These are phyloP conservation scores for Graphium colonna DNA, from an alignment of 2,888 invertebrate genomes.

Conservation along the genomic window DNA sequence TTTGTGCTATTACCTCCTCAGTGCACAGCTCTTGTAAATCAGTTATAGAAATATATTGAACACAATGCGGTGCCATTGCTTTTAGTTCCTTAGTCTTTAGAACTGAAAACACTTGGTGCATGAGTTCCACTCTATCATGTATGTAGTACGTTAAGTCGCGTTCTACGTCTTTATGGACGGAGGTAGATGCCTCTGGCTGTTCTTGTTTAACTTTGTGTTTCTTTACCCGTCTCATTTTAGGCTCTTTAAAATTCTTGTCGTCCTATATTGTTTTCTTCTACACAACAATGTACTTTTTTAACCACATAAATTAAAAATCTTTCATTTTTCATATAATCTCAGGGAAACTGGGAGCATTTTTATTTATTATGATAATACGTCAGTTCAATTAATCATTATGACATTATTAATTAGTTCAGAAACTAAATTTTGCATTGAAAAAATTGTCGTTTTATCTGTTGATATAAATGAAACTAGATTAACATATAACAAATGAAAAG, in stretches of 20 bases:
- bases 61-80: constrained; percentile 77
- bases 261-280: neutral
- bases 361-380: constrained; percentile 8
- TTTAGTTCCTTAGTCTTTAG: constrained; percentile 78
- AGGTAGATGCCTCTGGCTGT: constrained; percentile 35
- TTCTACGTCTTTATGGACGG: constrained; percentile 46
- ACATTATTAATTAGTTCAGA: too few relatives aligned
- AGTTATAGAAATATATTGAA: constrained; percentile 61
- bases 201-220: constrained; percentile 33
- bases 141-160: constrained; percentile 79
- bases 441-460: too few relatives aligned
- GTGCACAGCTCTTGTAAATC: constrained; percentile 80
- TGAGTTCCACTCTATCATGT: constrained; percentile 80
- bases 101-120: constrained; percentile 80
- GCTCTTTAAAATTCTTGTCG: neutral
- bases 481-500: too few relatives aligned
- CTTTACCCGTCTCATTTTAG: constrained; percentile 30
- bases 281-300: neutral
- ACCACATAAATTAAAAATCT: neutral
- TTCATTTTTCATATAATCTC: neutral
- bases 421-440: too few relatives aligned
- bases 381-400: too few relatives aligned
- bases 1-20: constrained; percentile 67
- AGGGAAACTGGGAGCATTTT: neutral
- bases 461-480: too few relatives aligned